A percentile compares a stretch with the other conserved stretches of the same genome.
Conservation (phyloP, 2,888 invertebrate genomes). For the Athalia rosae region DNA sequence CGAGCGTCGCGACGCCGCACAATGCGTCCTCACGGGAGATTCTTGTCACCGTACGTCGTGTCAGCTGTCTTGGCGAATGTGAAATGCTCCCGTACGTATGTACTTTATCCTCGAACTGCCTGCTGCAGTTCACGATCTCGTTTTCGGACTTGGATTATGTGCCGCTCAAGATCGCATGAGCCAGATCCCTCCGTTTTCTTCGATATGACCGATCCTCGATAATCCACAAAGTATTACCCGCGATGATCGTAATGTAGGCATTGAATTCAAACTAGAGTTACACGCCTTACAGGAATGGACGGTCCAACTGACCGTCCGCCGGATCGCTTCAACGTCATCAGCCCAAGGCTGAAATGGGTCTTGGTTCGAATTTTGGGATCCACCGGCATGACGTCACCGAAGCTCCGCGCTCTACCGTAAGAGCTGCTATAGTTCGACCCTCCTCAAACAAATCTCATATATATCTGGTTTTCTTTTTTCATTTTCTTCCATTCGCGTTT, state of each 20-base stretch:
- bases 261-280: conserved; percentile 8
- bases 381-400: conserved; percentile 41
- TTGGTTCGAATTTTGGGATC: conserved; percentile 3
- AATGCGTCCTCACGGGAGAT: conserved; percentile 44
- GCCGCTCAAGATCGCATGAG: conserved; percentile 7
- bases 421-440: conserved; percentile 39
- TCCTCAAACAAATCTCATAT: conserved; percentile 31
- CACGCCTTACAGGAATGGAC: neutral
- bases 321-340: conserved; percentile 15
- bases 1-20: conserved; percentile 38
- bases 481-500: conserved; percentile 13
- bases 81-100: conserved; percentile 5
- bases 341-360: conserved; percentile 30
- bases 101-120: neutral
- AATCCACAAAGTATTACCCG: conserved; percentile 24
- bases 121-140: conserved; percentile 12
- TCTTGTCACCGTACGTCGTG: conserved; percentile 38
- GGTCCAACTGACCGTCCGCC: neutral
- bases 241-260: neutral
- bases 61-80: conserved; percentile 41
- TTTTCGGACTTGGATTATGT: conserved; percentile 18
- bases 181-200: conserved; percentile 15
- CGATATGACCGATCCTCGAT: conserved; percentile 31
- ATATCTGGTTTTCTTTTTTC: neutral
- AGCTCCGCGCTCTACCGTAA: neutral